phyloP scores from a whole-genome alignment of 1,140 invertebrate genomes.

The Helicoverpa armigera region DNA sequence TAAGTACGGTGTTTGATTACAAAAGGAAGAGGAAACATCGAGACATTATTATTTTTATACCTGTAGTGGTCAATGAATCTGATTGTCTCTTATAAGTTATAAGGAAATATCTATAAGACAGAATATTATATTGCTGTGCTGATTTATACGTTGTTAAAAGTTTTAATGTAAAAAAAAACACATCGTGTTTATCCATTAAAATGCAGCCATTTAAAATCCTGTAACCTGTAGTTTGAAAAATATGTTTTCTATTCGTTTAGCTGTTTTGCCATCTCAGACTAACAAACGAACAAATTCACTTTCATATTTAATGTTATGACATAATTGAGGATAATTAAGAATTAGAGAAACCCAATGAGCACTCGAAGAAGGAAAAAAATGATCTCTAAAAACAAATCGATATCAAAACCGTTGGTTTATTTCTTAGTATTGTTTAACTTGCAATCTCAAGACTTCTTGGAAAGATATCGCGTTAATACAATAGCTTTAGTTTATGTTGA shows the following conservation, averaged over 20 bases:
- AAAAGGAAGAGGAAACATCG: not conserved
- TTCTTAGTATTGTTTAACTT: constrained; percentile 5
- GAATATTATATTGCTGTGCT: not conserved
- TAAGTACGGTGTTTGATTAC: constrained; percentile 1
- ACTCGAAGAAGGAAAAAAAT: not conserved
- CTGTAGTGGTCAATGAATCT: not conserved
- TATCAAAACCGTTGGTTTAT: not conserved
- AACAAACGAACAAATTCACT: no score
- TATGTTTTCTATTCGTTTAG: no score
- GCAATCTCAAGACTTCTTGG: constrained; percentile 25
- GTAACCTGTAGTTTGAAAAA: no score
- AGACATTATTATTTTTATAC: constrained; percentile 1
- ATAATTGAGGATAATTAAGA: no score
- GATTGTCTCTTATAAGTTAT: not conserved
- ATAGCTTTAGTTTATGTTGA: not conserved
- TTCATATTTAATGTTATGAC: no score
- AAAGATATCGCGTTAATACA: constrained; percentile 23
- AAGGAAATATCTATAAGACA: not conserved
- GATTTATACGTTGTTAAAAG: no score
- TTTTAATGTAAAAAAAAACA: not conserved
- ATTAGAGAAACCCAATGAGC: not conserved
- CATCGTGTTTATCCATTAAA: no score
- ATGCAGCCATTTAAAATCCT: no score
- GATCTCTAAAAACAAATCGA: not conserved
- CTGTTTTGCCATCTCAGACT: no score